phyloP scores from a whole-genome alignment of 2,888 invertebrate species.

The Tholera decimalis region DNA sequence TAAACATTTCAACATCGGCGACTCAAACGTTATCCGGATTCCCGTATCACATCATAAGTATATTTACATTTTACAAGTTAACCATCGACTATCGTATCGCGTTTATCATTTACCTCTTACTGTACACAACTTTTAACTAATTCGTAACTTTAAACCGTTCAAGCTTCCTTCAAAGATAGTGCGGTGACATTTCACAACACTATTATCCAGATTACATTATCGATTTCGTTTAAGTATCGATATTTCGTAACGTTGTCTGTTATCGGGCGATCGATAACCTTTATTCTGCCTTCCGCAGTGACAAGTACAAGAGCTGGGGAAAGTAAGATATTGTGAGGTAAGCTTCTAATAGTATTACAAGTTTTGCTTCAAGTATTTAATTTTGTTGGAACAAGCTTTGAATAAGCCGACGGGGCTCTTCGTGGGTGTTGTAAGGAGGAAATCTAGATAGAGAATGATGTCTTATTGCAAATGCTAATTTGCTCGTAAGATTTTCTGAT shows the following conservation, averaged over 20 bases:
- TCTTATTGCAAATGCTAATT: constrained; percentile 33
- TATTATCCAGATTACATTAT: constrained; percentile 65
- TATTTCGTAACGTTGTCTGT: constrained; percentile 65
- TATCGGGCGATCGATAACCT: constrained; percentile 69
- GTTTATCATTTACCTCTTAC: constrained; percentile 52
- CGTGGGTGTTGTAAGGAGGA: constrained; percentile 15
- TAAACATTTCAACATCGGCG: constrained; percentile 40
- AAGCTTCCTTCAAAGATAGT: constrained; percentile 64
- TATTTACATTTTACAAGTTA: constrained; percentile 64
- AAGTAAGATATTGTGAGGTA: constrained; percentile 59
- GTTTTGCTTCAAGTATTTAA: constrained; percentile 40
- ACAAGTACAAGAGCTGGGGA: constrained; percentile 61
- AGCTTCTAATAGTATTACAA: constrained; percentile 48
- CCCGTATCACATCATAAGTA: constrained; percentile 48
- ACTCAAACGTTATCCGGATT: constrained; percentile 16
- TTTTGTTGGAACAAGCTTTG: constrained; percentile 10
- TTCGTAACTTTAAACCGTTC: constrained; percentile 54
- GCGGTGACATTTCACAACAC: constrained; percentile 66
- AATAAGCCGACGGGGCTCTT: constrained; percentile 1
- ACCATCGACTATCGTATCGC: constrained; percentile 44
- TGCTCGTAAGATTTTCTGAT: constrained; percentile 1
- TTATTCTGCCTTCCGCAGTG: constrained; percentile 65
- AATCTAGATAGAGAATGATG: constrained; percentile 25
- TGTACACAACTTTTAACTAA: constrained; percentile 51
- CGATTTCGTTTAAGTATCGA: constrained; percentile 66